phyloP scores from a whole-genome alignment of 2,888 invertebrate species.

The Melangyna quadrimaculata region DNA sequence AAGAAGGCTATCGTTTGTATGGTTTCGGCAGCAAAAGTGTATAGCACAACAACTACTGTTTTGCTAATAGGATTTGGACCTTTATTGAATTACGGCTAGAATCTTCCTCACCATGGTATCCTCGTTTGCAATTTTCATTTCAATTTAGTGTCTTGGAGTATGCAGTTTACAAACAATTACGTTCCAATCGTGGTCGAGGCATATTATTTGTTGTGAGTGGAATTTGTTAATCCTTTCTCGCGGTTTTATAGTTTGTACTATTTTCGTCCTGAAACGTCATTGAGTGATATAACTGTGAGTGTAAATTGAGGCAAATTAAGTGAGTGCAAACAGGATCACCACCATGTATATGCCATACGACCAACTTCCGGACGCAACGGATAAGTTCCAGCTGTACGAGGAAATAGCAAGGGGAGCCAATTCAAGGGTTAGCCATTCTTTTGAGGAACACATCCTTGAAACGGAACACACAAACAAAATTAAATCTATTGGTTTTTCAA shows the following conservation, averaged over 20 bases:
- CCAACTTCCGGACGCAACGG: constrained; percentile 88
- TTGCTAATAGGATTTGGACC: constrained; percentile 67
- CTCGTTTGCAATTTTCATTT: constrained; percentile 60
- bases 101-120: constrained; percentile 24
- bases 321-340: background rate
- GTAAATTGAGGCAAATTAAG: background rate
- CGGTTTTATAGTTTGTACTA: background rate
- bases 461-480: background rate
- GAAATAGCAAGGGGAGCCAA: constrained; percentile 80
- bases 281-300: constrained; percentile 22
- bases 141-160: constrained; percentile 50
- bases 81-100: constrained; percentile 67
- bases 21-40: constrained; percentile 56
- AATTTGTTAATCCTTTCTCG: constrained; percentile 22
- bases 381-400: constrained; percentile 86
- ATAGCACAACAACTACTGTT: constrained; percentile 4
- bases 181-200: constrained; percentile 23
- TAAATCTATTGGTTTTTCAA: constrained; percentile 20
- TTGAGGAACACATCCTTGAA: background rate
- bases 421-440: constrained; percentile 75
- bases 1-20: constrained; percentile 65
- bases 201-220: background rate
- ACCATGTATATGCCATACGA: constrained; percentile 83
- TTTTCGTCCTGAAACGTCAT: background rate
- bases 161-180: constrained; percentile 50